phyloP scores from a whole-genome alignment of 2,113 vertebrate species.

The Litocranius walleri region DNA sequence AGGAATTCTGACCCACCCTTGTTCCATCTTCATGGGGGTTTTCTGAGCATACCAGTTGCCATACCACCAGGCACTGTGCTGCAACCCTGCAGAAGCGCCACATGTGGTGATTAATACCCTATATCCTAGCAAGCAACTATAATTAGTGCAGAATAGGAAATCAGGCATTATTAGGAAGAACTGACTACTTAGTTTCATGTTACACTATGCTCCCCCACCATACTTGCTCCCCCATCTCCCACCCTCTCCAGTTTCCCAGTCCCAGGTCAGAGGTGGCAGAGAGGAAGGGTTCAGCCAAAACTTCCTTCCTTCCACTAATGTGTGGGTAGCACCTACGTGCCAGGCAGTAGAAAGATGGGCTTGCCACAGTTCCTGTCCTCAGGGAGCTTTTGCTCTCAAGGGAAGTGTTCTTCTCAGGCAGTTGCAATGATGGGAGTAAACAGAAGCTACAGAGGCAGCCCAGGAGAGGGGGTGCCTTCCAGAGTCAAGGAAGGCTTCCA shows the following conservation, averaged over 20 bases:
- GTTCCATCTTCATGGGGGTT: not conserved
- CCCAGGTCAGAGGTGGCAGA: not conserved
- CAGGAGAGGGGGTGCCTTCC: not conserved
- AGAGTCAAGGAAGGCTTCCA: not conserved
- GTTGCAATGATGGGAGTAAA: not conserved
- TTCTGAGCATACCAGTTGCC: slow-evolving; percentile 54
- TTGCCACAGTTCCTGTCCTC: not conserved
- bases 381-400: not conserved
- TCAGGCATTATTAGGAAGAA: slow-evolving; percentile 82
- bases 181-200: slow-evolving; percentile 84
- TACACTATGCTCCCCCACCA: slow-evolving; percentile 31
- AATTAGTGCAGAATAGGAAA: slow-evolving; percentile 85
- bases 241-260: slow-evolving; percentile 66
- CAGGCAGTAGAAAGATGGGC: not conserved
- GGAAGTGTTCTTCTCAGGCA: not conserved
- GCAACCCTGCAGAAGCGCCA: slow-evolving; percentile 74
- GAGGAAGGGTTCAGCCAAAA: not conserved
- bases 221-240: not conserved
- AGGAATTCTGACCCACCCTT: not conserved
- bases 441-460: not conserved
- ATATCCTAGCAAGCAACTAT: slow-evolving; percentile 81
- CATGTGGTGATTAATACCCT: slow-evolving; percentile 79
- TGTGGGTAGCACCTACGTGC: not conserved
- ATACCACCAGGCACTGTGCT: slow-evolving; percentile 46
- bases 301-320: not conserved